Base-by-base conservation (phyloP, 2,113 vertebrate genomes). In the Polypterus senegalus region DNA sequence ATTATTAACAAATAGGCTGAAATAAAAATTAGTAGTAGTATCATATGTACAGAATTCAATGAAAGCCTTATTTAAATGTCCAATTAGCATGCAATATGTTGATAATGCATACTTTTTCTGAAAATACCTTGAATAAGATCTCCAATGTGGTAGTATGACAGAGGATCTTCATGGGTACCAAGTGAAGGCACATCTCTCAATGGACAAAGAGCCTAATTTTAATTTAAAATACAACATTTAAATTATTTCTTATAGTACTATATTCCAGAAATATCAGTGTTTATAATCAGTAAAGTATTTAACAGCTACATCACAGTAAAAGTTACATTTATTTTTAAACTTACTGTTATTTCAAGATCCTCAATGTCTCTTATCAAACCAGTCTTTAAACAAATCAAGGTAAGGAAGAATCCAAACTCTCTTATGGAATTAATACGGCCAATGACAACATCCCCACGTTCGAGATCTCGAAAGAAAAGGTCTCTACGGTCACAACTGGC, bases 391-490 rank as follows among this genome's bases (percentile, higher is more conserved):
- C 92, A 92, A 57, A 98, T 85, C 65, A 99, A 78, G 59, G 88
- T 94, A 72, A 99, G 84, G 73, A 99, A 99, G 80, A 99, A 97
- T 52, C 95, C 95, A 9, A 97, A 99, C 67, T 98, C 96, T 48
- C 95, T 80, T 49, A 99, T 89, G 47, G 93, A 94, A 45, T 87
- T 92, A 58, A 99, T 92, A 69, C 82, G 84, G 60, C 95, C 95
- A 11, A 99, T 90, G 54, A 98, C 87, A 0, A 92, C 76, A 66
- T 99, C 93, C 0, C 93, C 94, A 52, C 78, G 88, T 45, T 99
- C 95, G 5, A 98, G 74, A 66, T 99, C 96, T 7, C 87, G 83
- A 73, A 94, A 98, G 67, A 98, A 88, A 47, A 93, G 71, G 46
- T 91, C 86, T 64, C 90, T 87, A 54, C 88, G 86, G 52, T 94